These are phyloP conservation scores for Bombus sibiricus DNA, from an alignment of 1,140 invertebrate genomes.

Conservation along the genomic window DNA sequence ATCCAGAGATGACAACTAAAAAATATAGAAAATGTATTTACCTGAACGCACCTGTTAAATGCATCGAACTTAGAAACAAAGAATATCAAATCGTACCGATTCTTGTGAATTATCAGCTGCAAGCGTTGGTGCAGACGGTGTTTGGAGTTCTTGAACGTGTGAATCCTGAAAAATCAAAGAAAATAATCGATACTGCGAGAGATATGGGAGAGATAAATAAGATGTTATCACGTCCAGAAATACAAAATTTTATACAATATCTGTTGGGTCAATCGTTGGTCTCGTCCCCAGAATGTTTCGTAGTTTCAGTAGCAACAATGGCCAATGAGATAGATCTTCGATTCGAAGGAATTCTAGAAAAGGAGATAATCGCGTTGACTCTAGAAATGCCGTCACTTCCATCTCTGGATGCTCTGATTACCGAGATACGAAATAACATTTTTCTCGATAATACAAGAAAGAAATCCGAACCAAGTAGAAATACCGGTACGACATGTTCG, in stretches of 20 bases:
- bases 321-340: constrained; percentile 55
- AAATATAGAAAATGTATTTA: constrained; percentile 28
- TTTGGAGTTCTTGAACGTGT: constrained; percentile 50
- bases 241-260: constrained; percentile 4
- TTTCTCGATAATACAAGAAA: constrained; percentile 12
- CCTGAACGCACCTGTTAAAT: constrained; percentile 4
- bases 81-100: constrained; percentile 45
- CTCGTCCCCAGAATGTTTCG: constrained; percentile 31
- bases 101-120: constrained; percentile 58
- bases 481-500: background rate
- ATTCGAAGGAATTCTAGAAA: constrained; percentile 36
- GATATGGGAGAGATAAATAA: constrained; percentile 9
- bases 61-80: background rate
- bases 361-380: constrained; percentile 57
- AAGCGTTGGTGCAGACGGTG: constrained; percentile 57
- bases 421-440: constrained; percentile 57
- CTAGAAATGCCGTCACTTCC: constrained; percentile 48
- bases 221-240: constrained; percentile 1
- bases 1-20: background rate
- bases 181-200: constrained; percentile 17
- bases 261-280: constrained; percentile 32
- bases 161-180: constrained; percentile 53
- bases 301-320: constrained; percentile 40
- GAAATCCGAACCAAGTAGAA: background rate
- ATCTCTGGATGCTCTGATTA: constrained; percentile 32